Percentiles rank a stretch among this genome's conserved stretches.
phyloP scores from a whole-genome alignment of 2,113 vertebrate genomes.

The Sciurus niger region DNA sequence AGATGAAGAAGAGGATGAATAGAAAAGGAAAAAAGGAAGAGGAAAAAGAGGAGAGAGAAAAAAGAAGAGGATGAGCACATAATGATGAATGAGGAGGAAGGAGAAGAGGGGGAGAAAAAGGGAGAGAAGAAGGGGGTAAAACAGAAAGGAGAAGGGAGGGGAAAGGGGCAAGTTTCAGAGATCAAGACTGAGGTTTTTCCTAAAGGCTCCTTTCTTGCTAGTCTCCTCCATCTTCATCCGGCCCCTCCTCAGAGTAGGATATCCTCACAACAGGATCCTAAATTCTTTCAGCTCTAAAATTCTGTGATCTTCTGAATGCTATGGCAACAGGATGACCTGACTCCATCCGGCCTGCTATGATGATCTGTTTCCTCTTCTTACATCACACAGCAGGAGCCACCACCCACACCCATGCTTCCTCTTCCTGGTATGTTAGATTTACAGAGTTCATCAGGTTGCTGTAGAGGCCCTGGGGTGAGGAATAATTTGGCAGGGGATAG shows the following conservation, averaged over 20 bases:
- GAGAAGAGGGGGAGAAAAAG: not conserved
- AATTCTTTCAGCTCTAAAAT: constrained; percentile 27
- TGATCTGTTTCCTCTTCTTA: not conserved
- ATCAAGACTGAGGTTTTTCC: constrained; percentile 16
- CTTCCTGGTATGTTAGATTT: not conserved
- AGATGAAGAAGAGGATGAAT: not conserved
- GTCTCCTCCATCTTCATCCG: not conserved
- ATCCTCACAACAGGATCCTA: not conserved
- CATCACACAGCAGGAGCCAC: not conserved
- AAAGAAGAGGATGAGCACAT: not conserved
- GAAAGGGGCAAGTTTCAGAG: not conserved
- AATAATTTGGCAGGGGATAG: not conserved
- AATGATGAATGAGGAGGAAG: not conserved
- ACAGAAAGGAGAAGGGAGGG: not conserved
- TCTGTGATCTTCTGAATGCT: constrained; percentile 35
- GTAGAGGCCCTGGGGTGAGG: not conserved
- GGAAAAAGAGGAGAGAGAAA: not conserved
- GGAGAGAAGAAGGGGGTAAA: not conserved
- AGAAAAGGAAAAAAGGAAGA: not conserved
- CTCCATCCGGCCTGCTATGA: not conserved
- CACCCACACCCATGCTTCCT: not conserved
- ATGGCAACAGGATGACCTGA: not conserved
- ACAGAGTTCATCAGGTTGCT: constrained; percentile 4
- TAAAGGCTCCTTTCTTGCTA: not conserved
- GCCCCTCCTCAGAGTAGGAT: not conserved